Percentiles rank a stretch among this genome's conserved stretches.
These are phyloP conservation scores for Riptortus pedestris DNA, from an alignment of 1,140 invertebrate species.

Conservation along the genomic window DNA sequence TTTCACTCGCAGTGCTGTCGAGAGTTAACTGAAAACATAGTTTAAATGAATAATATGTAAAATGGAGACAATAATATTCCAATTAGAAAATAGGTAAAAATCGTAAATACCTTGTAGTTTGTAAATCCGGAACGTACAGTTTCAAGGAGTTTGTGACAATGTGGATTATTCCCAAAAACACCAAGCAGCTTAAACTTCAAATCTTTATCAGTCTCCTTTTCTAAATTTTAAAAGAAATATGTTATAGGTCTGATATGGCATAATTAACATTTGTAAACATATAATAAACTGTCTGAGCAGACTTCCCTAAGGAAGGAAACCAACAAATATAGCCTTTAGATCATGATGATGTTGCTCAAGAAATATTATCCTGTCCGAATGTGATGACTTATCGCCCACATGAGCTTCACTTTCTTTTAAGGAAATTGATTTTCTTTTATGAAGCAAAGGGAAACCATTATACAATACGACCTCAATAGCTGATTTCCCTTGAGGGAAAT, in stretches of 20 bases:
- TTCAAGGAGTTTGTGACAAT: constrained; percentile 69
- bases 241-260: no score
- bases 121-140: constrained; percentile 60
- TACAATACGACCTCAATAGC: no score
- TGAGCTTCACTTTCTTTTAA: no score
- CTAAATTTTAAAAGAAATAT: constrained; percentile 29
- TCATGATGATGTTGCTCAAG: no score
- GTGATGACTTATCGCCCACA: no score
- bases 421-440: no score
- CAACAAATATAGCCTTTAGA: background rate
- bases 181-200: constrained; percentile 43
- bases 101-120: constrained; percentile 57
- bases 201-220: constrained; percentile 31
- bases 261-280: no score
- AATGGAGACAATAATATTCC: no score
- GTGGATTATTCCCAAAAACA: constrained; percentile 53
- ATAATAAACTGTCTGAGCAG: constrained; percentile 6
- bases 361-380: no score
- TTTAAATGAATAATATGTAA: constrained; percentile 1
- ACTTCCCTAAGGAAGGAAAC: background rate
- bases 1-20: constrained; percentile 57
- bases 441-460: no score
- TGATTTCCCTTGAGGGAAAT: no score
- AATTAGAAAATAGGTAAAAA: constrained; percentile 5
- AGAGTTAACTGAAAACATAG: constrained; percentile 51